Conservation (phyloP, 2,113 vertebrate species). For the Halcyon senegalensis region DNA sequence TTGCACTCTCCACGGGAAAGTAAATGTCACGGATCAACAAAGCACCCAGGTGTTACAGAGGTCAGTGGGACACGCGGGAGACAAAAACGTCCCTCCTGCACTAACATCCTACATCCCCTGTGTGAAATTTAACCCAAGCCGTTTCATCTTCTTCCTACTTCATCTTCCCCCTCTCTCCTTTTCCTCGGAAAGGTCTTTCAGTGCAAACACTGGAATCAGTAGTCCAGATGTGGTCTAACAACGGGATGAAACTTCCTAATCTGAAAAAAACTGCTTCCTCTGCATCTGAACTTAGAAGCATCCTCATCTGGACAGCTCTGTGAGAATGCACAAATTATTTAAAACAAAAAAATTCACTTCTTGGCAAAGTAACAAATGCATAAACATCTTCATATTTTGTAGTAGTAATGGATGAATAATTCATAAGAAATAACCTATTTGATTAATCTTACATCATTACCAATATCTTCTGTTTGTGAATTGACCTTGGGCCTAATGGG, state of each 20-base stretch:
- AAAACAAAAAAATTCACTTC: background rate
- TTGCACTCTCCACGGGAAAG: background rate
- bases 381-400: background rate
- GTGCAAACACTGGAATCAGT: background rate
- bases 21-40: background rate
- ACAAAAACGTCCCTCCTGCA: background rate
- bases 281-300: background rate
- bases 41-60: background rate
- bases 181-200: background rate
- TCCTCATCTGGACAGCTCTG: background rate
- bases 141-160: background rate
- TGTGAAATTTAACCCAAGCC: background rate
- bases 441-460: constrained; percentile 29
- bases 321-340: background rate
- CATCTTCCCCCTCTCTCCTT: background rate
- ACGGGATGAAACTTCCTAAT: background rate
- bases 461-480: background rate
- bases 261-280: background rate
- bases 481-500: background rate
- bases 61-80: background rate
- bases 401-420: constrained; percentile 48
- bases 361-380: background rate
- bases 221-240: background rate
- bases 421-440: constrained; percentile 17
- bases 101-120: background rate